Evolutionary conservation across 2,113 vertebrate species (phyloP).

Genomic region (Bostrychus sinensis): DNA sequence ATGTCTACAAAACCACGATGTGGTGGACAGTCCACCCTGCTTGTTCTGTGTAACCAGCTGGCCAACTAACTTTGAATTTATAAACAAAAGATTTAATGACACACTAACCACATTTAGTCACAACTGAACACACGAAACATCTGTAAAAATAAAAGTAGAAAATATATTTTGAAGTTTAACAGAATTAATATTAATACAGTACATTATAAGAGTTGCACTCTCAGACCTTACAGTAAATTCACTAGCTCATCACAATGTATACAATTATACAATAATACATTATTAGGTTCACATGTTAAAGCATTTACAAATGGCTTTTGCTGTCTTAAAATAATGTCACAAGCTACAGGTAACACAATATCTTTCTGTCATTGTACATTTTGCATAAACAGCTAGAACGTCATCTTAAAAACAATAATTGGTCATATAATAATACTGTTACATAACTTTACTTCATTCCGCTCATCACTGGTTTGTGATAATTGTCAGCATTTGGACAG

Average conservation of each 20-base stretch:
- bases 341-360: slow-evolving; percentile 32
- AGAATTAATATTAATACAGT: slow-evolving; percentile 44
- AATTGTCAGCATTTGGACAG: slow-evolving; percentile 10
- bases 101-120: neutral
- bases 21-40: no score
- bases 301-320: slow-evolving; percentile 43
- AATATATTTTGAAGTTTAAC: slow-evolving; percentile 25
- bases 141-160: slow-evolving; percentile 45
- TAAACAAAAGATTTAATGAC: no score
- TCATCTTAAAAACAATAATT: slow-evolving; percentile 9
- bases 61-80: no score
- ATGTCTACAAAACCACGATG: no score
- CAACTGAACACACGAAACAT: neutral
- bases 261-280: slow-evolving; percentile 49
- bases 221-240: slow-evolving; percentile 47
- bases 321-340: slow-evolving; percentile 14
- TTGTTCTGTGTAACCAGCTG: no score
- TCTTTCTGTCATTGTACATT: slow-evolving; percentile 50
- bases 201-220: slow-evolving; percentile 38
- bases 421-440: neutral
- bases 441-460: slow-evolving; percentile 1
- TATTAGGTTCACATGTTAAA: slow-evolving; percentile 32
- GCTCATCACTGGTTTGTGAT: slow-evolving; percentile 17
- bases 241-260: slow-evolving; percentile 27
- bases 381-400: slow-evolving; percentile 16